phyloP scores from a whole-genome alignment of 2,797 vertebrate genomes.

The Selene dorsalis region DNA sequence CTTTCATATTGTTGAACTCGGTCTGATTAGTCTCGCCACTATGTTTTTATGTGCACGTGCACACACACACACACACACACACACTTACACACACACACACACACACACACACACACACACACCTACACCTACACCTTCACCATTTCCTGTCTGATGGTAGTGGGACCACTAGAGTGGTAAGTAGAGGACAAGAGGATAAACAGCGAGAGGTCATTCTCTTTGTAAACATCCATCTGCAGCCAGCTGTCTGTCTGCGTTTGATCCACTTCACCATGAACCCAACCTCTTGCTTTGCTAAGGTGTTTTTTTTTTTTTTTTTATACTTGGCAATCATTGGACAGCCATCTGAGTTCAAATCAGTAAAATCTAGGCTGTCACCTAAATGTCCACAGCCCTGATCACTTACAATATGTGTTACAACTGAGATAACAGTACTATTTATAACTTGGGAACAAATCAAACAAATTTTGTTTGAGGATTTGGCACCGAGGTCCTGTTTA shows the following conservation, averaged over 20 bases:
- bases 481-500: slow-evolving; percentile 20
- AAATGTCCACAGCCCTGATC: slow-evolving; percentile 16
- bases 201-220: slow-evolving; percentile 35
- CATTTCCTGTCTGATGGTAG: slow-evolving; percentile 42
- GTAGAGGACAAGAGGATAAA: slow-evolving; percentile 46
- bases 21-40: not conserved
- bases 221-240: slow-evolving; percentile 64
- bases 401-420: slow-evolving; percentile 9
- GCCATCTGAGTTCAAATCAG: slow-evolving; percentile 1
- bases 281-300: not conserved
- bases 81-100: not conserved
- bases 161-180: not conserved
- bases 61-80: not conserved
- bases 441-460: slow-evolving; percentile 3
- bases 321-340: slow-evolving; percentile 11
- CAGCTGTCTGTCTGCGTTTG: slow-evolving; percentile 56
- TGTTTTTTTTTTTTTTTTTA: not conserved
- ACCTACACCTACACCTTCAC: slow-evolving; percentile 7
- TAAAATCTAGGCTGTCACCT: slow-evolving; percentile 17
- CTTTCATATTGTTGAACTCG: not conserved
- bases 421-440: slow-evolving; percentile 4
- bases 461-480: slow-evolving; percentile 38
- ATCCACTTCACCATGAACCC: slow-evolving; percentile 16
- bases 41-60: not conserved
- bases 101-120: not conserved